phyloP scores from a whole-genome alignment of 2,113 vertebrate species.

The Perca flavescens region DNA sequence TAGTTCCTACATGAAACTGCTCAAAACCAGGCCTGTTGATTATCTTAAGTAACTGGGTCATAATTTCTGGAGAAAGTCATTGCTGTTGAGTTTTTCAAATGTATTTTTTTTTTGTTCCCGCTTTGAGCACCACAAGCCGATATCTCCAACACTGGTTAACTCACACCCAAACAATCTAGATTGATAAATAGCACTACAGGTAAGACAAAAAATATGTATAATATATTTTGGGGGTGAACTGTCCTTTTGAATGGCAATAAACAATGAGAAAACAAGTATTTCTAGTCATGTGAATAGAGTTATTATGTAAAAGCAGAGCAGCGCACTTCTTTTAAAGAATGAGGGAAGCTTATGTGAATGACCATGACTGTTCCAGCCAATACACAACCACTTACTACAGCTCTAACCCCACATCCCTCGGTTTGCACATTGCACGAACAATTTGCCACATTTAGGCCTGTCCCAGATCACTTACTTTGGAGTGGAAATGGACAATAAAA shows the following conservation, averaged over 20 bases:
- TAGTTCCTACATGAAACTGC: too few relatives aligned
- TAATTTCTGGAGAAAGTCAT: too few relatives aligned
- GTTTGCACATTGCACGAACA: background rate
- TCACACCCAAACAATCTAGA: too few relatives aligned
- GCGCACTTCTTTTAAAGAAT: background rate
- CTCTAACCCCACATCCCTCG: background rate
- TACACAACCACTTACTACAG: background rate
- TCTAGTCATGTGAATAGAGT: background rate
- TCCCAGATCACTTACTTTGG: background rate
- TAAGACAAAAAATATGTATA: too few relatives aligned
- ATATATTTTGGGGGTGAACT: too few relatives aligned
- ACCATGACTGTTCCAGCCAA: background rate
- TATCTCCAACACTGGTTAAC: too few relatives aligned
- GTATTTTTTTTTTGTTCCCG: too few relatives aligned
- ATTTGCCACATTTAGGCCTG: background rate
- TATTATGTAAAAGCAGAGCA: background rate
- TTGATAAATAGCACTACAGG: too few relatives aligned
- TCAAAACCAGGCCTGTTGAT: too few relatives aligned
- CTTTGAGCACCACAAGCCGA: too few relatives aligned
- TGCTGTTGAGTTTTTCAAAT: too few relatives aligned
- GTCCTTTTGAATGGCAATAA: background rate
- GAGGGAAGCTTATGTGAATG: background rate
- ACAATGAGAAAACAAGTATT: background rate
- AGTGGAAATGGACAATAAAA: background rate
- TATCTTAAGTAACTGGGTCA: too few relatives aligned